phyloP scores from a whole-genome alignment of 2,797 vertebrate genomes.

The Alectoris magna region DNA sequence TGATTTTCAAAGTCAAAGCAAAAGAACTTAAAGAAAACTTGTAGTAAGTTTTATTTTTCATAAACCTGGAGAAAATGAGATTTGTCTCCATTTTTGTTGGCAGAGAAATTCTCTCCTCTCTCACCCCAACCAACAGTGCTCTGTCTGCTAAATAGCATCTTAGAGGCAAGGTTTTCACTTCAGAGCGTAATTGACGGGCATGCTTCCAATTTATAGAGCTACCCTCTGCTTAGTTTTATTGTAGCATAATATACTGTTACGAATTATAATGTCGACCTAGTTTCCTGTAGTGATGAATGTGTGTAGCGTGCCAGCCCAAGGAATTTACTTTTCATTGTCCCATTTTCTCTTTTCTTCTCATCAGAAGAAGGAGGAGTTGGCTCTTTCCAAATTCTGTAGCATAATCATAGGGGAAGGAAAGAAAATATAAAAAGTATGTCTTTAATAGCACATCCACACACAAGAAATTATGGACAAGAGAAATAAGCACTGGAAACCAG shows the following conservation, averaged over 20 bases:
- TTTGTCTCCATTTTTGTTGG: slow-evolving; percentile 22
- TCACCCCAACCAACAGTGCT: not conserved
- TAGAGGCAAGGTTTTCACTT: slow-evolving; percentile 6
- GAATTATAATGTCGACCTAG: slow-evolving; percentile 1
- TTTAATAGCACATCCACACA: not conserved
- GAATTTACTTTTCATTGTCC: slow-evolving; percentile 4
- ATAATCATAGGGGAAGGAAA: rapidly evolving
- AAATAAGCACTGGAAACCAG: not conserved
- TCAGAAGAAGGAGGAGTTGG: not conserved
- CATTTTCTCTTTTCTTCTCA: not conserved
- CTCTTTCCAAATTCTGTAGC: rapidly evolving
- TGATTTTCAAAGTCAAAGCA: not conserved
- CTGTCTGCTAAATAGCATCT: not conserved
- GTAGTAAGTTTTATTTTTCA: not conserved
- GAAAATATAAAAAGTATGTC: not conserved
- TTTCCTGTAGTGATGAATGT: not conserved
- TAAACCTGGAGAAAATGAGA: slow-evolving; percentile 8
- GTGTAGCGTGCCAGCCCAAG: not conserved
- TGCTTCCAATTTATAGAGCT: slow-evolving; percentile 3
- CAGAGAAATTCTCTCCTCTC: not conserved
- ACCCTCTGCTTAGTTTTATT: slow-evolving; percentile 19
- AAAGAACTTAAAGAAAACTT: not conserved
- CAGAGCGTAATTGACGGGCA: not conserved
- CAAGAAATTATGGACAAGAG: not conserved
- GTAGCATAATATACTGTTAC: slow-evolving; percentile 39